A percentile compares a stretch with the other conserved stretches of the same genome.
Conservation (phyloP, 1,140 invertebrate genomes). For the Magallana angulata region DNA sequence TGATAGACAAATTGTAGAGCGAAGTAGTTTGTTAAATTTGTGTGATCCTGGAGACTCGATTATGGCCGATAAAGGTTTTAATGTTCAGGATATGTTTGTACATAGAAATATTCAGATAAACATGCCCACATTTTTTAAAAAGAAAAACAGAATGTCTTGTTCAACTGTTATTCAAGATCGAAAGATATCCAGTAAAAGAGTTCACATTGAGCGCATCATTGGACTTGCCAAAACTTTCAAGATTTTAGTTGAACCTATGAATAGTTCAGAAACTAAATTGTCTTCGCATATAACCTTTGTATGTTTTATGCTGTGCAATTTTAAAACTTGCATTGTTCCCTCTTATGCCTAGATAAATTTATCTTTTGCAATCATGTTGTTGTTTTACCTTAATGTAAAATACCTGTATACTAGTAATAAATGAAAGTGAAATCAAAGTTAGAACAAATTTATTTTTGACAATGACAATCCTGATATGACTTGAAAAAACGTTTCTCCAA, state of each 20-base stretch:
- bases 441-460: not conserved
- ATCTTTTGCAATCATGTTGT: not conserved
- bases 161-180: slow-evolving; percentile 41
- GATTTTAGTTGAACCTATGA: slow-evolving; percentile 50
- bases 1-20: slow-evolving; percentile 58
- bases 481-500: slow-evolving; percentile 52
- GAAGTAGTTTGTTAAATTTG: slow-evolving; percentile 15
- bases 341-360: not conserved
- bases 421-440: not conserved
- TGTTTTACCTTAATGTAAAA: too few relatives aligned
- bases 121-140: slow-evolving; percentile 56
- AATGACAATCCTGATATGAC: slow-evolving; percentile 38
- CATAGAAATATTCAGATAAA: not conserved
- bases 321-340: slow-evolving; percentile 32
- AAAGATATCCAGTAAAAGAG: slow-evolving; percentile 55
- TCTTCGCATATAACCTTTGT: too few relatives aligned
- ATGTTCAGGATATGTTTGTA: too few relatives aligned
- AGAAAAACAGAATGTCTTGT: slow-evolving; percentile 34
- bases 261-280: slow-evolving; percentile 47
- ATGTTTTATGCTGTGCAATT: slow-evolving; percentile 59
- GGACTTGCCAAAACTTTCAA: slow-evolving; percentile 57
- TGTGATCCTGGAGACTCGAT: slow-evolving; percentile 35
- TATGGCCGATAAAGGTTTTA: slow-evolving; percentile 59
- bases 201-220: slow-evolving; percentile 59
- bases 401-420: not conserved